Percentiles rank a stretch among this genome's conserved stretches.
Conservation (phyloP, 2,113 vertebrate species). For the Himantopus leucocephalus region DNA sequence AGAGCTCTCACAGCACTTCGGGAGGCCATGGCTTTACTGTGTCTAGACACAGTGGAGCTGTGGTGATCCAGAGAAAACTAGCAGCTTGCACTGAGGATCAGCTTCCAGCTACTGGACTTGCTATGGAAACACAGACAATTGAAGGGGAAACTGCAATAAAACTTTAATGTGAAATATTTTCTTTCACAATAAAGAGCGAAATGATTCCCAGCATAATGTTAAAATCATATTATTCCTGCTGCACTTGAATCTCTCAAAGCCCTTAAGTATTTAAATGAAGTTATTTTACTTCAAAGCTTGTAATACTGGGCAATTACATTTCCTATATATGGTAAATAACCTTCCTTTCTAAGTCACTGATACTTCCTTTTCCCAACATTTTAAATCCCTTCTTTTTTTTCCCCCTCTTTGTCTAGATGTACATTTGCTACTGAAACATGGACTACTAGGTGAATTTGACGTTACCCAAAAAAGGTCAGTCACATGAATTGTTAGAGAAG, state of each 20-base stretch:
- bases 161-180: background rate
- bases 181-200: slow-evolving; percentile 14
- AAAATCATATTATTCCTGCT: slow-evolving; percentile 33
- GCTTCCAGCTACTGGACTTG: slow-evolving; percentile 12
- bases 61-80: background rate
- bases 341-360: background rate
- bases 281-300: slow-evolving; percentile 53
- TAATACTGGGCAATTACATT: slow-evolving; percentile 29
- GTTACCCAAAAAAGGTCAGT: background rate
- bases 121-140: slow-evolving; percentile 21
- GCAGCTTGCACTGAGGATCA: background rate
- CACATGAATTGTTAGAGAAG: background rate
- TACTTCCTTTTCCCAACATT: background rate
- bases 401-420: background rate
- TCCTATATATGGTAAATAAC: slow-evolving; percentile 5
- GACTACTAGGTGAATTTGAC: background rate
- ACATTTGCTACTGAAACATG: background rate
- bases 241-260: slow-evolving; percentile 25
- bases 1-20: background rate
- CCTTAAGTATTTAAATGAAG: slow-evolving; percentile 57
- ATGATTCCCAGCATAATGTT: slow-evolving; percentile 37
- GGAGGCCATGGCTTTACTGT: background rate
- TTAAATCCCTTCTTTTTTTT: background rate
- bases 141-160: slow-evolving; percentile 4
- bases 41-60: background rate